Evolutionary conservation across 2,797 vertebrate genomes (phyloP).

Genomic region (Danio albolineatus): DNA sequence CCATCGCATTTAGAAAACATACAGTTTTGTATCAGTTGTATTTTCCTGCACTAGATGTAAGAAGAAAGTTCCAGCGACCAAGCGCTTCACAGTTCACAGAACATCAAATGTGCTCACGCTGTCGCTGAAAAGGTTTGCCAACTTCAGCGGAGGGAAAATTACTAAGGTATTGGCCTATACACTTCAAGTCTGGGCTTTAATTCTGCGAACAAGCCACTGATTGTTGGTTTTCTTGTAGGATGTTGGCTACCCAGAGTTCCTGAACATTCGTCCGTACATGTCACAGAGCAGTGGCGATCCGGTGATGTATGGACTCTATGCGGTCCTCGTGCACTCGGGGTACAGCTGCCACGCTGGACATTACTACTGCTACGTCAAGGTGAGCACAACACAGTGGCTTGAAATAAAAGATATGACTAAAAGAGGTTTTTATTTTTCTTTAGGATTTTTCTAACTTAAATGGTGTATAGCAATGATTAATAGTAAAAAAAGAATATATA

Average conservation of each 20-base stretch:
- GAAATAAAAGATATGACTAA: not conserved
- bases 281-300: slow-evolving; percentile 89
- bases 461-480: not conserved
- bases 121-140: slow-evolving; percentile 94
- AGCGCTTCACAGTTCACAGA: slow-evolving; percentile 93
- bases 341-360: slow-evolving; percentile 95
- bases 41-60: slow-evolving; percentile 82
- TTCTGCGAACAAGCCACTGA: slow-evolving; percentile 13
- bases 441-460: not conserved
- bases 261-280: slow-evolving; percentile 96
- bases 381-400: slow-evolving; percentile 59
- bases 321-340: slow-evolving; percentile 94
- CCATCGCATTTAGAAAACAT: not conserved
- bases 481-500: not conserved
- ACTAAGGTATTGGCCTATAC: slow-evolving; percentile 81
- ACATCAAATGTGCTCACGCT: slow-evolving; percentile 92
- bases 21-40: not conserved
- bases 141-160: slow-evolving; percentile 92
- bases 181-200: not conserved
- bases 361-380: slow-evolving; percentile 97
- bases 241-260: slow-evolving; percentile 91
- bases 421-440: not conserved
- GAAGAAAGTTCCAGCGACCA: slow-evolving; percentile 94
- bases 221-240: slow-evolving; percentile 76
- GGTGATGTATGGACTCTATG: slow-evolving; percentile 90